Evolutionary conservation across 2,797 vertebrate genomes (phyloP).

Genomic region (Chiroxiphia lanceolata): DNA sequence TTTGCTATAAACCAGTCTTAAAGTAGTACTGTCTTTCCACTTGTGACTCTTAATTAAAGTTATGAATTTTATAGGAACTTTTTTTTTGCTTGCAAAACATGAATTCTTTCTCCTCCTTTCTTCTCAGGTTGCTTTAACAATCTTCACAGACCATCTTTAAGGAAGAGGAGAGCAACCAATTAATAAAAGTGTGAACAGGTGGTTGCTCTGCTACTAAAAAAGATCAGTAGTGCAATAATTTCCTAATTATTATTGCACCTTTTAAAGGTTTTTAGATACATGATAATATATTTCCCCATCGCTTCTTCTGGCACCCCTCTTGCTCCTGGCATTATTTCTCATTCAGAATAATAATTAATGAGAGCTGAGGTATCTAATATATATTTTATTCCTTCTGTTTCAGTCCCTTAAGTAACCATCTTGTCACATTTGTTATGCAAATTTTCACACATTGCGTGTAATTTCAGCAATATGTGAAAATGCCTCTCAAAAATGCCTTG

Average conservation of each 20-base stretch:
- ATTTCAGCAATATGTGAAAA: slow-evolving; percentile 73
- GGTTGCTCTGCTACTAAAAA: slow-evolving; percentile 60
- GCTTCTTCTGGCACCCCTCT: slow-evolving; percentile 56
- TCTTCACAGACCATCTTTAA: slow-evolving; percentile 40
- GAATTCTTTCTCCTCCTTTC: slow-evolving; percentile 30
- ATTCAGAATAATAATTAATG: slow-evolving; percentile 77
- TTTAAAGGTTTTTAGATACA: slow-evolving; percentile 72
- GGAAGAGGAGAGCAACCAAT: slow-evolving; percentile 42
- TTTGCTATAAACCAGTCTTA: slow-evolving; percentile 34
- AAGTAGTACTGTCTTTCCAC: slow-evolving; percentile 36
- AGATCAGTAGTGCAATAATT: slow-evolving; percentile 71
- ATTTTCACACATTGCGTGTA: slow-evolving; percentile 60
- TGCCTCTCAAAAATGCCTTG: slow-evolving; percentile 63
- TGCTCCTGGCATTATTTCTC: slow-evolving; percentile 68
- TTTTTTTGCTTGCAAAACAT: neutral
- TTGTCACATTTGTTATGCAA: slow-evolving; percentile 79
- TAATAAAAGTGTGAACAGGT: slow-evolving; percentile 73
- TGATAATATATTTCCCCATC: slow-evolving; percentile 66
- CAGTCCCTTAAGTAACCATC: slow-evolving; percentile 76
- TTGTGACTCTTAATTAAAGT: slow-evolving; percentile 61
- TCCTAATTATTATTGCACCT: slow-evolving; percentile 75
- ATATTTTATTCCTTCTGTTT: slow-evolving; percentile 74
- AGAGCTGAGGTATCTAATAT: slow-evolving; percentile 67
- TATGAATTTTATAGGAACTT: slow-evolving; percentile 24
- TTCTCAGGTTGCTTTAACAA: slow-evolving; percentile 27